A percentile compares a stretch with the other conserved stretches of the same genome.
phyloP scores from a whole-genome alignment of 2,113 vertebrate genomes.

The Pimephales promelas region DNA sequence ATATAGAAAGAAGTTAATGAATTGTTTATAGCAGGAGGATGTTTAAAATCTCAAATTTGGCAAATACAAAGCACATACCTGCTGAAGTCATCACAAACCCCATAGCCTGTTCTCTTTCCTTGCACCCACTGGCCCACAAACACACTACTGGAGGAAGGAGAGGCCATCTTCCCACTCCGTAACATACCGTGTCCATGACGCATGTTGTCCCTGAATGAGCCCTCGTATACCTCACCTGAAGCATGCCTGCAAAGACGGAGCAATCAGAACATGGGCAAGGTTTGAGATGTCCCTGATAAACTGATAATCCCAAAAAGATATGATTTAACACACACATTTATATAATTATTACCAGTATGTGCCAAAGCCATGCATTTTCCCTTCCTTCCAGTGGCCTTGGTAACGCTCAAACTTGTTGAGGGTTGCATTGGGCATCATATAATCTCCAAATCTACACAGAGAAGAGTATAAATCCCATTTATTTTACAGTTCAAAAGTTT shows the following conservation, averaged over 20 bases:
- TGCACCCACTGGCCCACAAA: conserved; percentile 95
- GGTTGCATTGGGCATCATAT: conserved; percentile 81
- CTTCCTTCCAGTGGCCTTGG: conserved; percentile 92
- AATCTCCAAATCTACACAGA: conserved; percentile 84
- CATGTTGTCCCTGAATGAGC: conserved; percentile 91
- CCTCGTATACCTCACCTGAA: conserved; percentile 92
- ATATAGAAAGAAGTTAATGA: background rate
- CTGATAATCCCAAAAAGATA: background rate
- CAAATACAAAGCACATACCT: conserved; percentile 72
- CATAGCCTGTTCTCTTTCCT: conserved; percentile 93
- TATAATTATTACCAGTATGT: conserved; percentile 83
- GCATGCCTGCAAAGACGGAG: conserved; percentile 79
- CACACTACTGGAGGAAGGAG: conserved; percentile 90
- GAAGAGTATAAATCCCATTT: background rate
- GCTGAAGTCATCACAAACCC: conserved; percentile 94
- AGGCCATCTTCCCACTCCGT: conserved; percentile 88
- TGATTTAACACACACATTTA: background rate
- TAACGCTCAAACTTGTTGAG: conserved; percentile 86
- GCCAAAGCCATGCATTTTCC: conserved; percentile 94
- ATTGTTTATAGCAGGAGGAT: background rate
- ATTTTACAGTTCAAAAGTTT: background rate
- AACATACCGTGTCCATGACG: conserved; percentile 94
- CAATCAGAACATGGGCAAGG: background rate
- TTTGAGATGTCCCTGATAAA: background rate
- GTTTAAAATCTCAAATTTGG: background rate